phyloP scores from a whole-genome alignment of 2,888 invertebrate species.

The Diarsia mendica region DNA sequence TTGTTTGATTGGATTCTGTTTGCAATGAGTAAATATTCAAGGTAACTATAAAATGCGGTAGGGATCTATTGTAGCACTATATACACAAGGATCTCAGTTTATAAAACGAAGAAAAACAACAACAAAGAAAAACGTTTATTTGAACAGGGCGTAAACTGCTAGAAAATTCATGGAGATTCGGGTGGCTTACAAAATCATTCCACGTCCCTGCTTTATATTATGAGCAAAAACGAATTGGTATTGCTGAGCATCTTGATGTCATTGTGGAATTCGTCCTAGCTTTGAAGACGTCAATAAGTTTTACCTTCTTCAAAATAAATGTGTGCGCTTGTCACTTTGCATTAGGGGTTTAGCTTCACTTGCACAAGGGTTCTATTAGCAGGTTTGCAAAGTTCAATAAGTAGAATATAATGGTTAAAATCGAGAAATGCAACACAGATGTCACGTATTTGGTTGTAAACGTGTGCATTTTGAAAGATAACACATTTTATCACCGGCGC shows the following conservation, averaged over 20 bases:
- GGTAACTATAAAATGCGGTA: neutral
- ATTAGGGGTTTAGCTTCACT: neutral
- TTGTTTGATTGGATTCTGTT: too few species aligned
- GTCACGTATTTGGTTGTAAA: too few species aligned
- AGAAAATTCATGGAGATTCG: slow-evolving; percentile 33
- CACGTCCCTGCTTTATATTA: slow-evolving; percentile 8
- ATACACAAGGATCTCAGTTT: neutral
- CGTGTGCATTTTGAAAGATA: neutral
- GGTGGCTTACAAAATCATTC: neutral
- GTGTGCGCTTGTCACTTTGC: neutral
- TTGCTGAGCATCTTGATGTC: neutral
- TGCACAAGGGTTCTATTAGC: too few species aligned
- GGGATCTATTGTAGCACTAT: neutral
- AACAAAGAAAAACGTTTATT: neutral
- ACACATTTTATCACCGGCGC: neutral
- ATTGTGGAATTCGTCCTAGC: neutral
- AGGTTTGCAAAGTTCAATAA: neutral
- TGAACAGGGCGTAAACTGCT: slow-evolving; percentile 13
- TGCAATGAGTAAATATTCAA: neutral
- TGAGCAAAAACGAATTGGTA: slow-evolving; percentile 13
- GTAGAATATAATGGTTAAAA: neutral
- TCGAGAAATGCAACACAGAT: neutral
- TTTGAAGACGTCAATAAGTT: neutral
- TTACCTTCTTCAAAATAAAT: neutral
- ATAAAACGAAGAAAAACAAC: slow-evolving; percentile 3